Conservation (phyloP, 2,797 vertebrate genomes). For the Phrynocephalus guinanensis region DNA sequence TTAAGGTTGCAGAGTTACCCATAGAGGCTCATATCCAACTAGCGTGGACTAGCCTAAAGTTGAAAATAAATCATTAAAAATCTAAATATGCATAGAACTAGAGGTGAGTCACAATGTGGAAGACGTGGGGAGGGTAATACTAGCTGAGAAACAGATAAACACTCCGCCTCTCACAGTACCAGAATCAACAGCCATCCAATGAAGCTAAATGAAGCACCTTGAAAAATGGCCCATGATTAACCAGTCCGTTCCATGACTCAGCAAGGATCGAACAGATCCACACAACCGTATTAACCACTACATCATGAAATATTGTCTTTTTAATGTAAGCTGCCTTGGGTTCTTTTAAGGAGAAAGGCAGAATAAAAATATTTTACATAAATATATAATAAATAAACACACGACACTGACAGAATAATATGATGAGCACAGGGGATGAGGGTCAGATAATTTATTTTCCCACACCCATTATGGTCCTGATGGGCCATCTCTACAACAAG, state of each 20-base stretch:
- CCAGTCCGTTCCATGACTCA: too few species aligned
- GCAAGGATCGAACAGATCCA: too few species aligned
- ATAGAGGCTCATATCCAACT: not conserved
- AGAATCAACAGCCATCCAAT: not conserved
- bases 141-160: too few species aligned
- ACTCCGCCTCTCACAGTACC: not conserved
- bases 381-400: too few species aligned
- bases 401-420: too few species aligned
- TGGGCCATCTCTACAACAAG: not conserved
- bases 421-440: not conserved
- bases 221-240: too few species aligned
- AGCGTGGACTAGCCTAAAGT: not conserved
- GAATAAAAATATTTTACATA: too few species aligned
- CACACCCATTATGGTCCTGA: not conserved
- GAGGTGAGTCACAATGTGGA: not conserved
- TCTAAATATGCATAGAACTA: not conserved
- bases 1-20: not conserved
- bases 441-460: not conserved
- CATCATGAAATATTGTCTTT: too few species aligned
- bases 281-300: too few species aligned
- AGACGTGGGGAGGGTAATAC: not conserved
- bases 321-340: too few species aligned
- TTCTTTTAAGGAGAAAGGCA: too few species aligned
- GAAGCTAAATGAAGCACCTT: not conserved
- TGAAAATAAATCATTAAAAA: not conserved